Percentiles rank a stretch among this genome's conserved stretches.
These are phyloP conservation scores for Tympanuchus pallidicinctus DNA, from an alignment of 2,113 vertebrate species.

Conservation along the genomic window DNA sequence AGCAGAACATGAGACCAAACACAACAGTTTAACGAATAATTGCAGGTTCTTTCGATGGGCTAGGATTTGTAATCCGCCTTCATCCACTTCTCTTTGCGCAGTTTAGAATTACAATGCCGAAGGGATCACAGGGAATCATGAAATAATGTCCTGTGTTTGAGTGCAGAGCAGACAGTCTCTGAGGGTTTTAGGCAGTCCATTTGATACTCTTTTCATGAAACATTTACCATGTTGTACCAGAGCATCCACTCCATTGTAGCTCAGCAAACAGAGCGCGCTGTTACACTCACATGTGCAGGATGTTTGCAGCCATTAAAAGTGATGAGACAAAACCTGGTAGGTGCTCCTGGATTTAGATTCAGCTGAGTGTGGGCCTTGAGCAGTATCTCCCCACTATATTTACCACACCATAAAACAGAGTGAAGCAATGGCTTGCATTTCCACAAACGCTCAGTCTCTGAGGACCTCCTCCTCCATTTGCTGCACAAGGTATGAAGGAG, in stretches of 20 bases:
- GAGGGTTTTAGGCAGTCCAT: slow-evolving; percentile 49
- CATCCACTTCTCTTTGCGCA: slow-evolving; percentile 60
- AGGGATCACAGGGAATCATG: slow-evolving; percentile 67
- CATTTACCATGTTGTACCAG: slow-evolving; percentile 50
- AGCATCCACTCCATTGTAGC: slow-evolving; percentile 29
- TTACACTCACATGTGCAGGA: background rate
- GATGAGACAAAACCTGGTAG: slow-evolving; percentile 11
- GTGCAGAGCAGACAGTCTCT: slow-evolving; percentile 61
- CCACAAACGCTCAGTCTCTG: background rate
- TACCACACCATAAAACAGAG: slow-evolving; percentile 42
- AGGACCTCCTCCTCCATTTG: background rate
- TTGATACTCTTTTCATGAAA: slow-evolving; percentile 67
- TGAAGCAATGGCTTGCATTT: slow-evolving; percentile 2
- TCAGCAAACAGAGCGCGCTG: slow-evolving; percentile 17
- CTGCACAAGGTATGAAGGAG: background rate
- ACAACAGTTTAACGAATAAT: slow-evolving; percentile 68
- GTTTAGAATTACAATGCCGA: slow-evolving; percentile 67
- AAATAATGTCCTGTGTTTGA: slow-evolving; percentile 63
- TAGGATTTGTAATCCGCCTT: slow-evolving; percentile 60
- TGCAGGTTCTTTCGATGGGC: slow-evolving; percentile 46
- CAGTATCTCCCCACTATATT: slow-evolving; percentile 59
- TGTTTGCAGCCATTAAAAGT: slow-evolving; percentile 37
- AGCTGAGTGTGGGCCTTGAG: slow-evolving; percentile 43
- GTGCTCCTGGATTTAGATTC: slow-evolving; percentile 46
- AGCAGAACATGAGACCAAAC: slow-evolving; percentile 36